Percentiles rank a stretch among this genome's conserved stretches.
These are phyloP conservation scores for Chionoecetes opilio DNA, from an alignment of 1,140 invertebrate species.

Conservation along the genomic window DNA sequence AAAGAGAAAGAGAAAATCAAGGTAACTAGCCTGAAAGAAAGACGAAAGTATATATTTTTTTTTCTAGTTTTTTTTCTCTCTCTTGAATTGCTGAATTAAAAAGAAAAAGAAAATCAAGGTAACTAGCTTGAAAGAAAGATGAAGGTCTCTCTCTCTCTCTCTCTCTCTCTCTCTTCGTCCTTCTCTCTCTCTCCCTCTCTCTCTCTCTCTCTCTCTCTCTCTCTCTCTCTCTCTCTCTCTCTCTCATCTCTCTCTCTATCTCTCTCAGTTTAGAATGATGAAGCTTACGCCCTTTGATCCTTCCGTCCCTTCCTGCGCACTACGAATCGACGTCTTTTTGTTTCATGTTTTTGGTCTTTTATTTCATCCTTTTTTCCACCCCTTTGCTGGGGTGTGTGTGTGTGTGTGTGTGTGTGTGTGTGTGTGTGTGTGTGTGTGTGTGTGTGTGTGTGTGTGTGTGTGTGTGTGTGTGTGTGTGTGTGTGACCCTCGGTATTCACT, in stretches of 20 bases:
- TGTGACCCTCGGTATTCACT: too few relatives aligned
- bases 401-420: too few relatives aligned
- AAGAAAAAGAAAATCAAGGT: too few relatives aligned
- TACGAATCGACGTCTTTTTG: too few relatives aligned
- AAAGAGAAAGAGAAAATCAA: too few relatives aligned
- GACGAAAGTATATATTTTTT: not conserved
- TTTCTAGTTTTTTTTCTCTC: not conserved
- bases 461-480: too few relatives aligned
- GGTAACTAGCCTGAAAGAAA: too few relatives aligned
- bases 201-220: not conserved
- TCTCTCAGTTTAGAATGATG: not conserved
- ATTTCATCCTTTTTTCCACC: constrained; percentile 7
- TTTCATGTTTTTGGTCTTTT: not conserved
- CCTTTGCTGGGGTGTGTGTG: too few relatives aligned
- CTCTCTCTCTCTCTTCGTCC: not conserved
- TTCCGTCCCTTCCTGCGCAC: not conserved
- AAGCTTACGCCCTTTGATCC: not conserved
- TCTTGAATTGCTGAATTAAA: too few relatives aligned
- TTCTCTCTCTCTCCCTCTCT: constrained; percentile 11
- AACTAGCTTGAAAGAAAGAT: too few relatives aligned
- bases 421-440: too few relatives aligned
- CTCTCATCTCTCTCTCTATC: not conserved
- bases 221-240: constrained; percentile 35
- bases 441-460: too few relatives aligned
- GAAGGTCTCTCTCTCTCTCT: constrained; percentile 56